Conservation (phyloP, 2,797 vertebrate genomes). For the Micromesistius poutassou region DNA sequence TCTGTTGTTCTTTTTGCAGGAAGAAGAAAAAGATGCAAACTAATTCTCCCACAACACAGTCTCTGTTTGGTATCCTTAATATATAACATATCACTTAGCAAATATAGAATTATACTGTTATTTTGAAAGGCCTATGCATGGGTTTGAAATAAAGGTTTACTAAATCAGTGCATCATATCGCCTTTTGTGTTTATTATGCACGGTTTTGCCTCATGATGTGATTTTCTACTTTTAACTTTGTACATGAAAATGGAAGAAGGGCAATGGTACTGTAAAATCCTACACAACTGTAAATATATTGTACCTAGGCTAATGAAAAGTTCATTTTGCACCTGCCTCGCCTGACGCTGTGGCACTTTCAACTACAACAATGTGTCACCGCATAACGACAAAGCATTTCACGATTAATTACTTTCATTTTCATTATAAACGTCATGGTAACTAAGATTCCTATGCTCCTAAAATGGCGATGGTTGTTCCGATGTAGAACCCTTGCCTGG, state of each 20-base stretch:
- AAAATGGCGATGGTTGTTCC: too few relatives aligned
- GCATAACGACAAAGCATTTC: too few relatives aligned
- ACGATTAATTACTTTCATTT: too few relatives aligned
- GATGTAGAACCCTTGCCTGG: too few relatives aligned
- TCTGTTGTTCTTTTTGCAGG: slow-evolving; percentile 42
- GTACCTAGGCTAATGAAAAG: too few relatives aligned
- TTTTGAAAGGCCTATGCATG: background rate
- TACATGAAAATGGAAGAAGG: background rate
- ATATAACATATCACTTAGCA: background rate
- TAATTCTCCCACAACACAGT: background rate
- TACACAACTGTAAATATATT: too few relatives aligned
- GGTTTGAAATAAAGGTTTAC: slow-evolving; percentile 1
- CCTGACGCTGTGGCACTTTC: too few relatives aligned
- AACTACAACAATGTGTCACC: too few relatives aligned
- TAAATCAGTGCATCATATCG: background rate
- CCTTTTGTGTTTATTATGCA: background rate
- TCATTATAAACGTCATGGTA: too few relatives aligned
- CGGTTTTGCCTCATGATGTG: background rate
- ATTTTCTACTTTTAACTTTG: background rate
- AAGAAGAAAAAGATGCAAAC: slow-evolving; percentile 33
- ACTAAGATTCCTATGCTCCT: too few relatives aligned
- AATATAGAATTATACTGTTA: background rate
- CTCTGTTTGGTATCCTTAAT: background rate
- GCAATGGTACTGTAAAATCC: background rate
- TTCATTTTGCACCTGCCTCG: too few relatives aligned